phyloP scores from a whole-genome alignment of 2,797 vertebrate genomes.

The Carapus acus region DNA sequence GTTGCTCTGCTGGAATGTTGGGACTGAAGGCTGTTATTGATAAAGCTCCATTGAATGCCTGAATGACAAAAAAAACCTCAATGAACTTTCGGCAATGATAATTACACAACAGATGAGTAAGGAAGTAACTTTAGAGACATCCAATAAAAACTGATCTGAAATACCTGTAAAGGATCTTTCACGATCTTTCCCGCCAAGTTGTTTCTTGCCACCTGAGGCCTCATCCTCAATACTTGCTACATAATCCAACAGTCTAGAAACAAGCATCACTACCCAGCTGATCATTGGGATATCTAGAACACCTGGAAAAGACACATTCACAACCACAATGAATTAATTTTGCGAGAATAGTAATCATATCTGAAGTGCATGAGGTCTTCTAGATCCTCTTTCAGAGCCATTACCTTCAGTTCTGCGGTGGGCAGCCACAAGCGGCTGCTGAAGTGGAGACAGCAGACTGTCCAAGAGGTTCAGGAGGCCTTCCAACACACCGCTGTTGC shows the following conservation, averaged over 20 bases:
- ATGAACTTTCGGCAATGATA: too few relatives aligned
- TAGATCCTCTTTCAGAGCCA: too few relatives aligned
- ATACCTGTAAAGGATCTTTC: constrained; percentile 87
- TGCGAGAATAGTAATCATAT: neutral
- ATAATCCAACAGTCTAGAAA: constrained; percentile 93
- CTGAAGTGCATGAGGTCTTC: too few relatives aligned
- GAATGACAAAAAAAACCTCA: neutral
- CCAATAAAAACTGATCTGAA: neutral
- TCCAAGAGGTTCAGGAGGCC: constrained; percentile 95
- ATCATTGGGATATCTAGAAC: constrained; percentile 98
- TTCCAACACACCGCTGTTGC: constrained; percentile 97
- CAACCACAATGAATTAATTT: neutral
- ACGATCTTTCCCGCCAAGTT: constrained; percentile 89
- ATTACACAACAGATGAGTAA: too few relatives aligned
- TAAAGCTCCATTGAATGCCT: constrained; percentile 99
- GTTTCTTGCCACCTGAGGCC: constrained; percentile 87
- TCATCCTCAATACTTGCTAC: constrained; percentile 97
- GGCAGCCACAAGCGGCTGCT: constrained; percentile 75
- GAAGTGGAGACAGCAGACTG: constrained; percentile 88
- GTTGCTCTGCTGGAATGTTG: constrained; percentile 85
- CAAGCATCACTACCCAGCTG: constrained; percentile 99
- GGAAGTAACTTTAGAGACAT: too few relatives aligned
- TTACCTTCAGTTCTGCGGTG: constrained; percentile 89
- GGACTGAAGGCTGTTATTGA: constrained; percentile 96
- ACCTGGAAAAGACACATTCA: constrained; percentile 65